These are phyloP conservation scores for Tetragonula carbonaria DNA, from an alignment of 2,888 invertebrate species.

Conservation along the genomic window DNA sequence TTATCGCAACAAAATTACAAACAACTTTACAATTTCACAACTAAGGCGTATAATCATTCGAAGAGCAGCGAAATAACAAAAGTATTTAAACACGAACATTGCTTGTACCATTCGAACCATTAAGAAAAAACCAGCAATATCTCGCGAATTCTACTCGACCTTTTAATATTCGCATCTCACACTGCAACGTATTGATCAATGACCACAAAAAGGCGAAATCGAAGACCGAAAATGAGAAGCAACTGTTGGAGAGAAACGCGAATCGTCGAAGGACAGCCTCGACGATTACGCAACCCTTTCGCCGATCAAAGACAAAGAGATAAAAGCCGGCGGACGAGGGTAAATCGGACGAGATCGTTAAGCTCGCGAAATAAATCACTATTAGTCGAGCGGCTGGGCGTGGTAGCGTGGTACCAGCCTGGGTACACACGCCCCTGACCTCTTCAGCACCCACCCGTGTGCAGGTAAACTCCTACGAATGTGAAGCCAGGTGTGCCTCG, in stretches of 20 bases:
- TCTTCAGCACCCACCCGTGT: slow-evolving; percentile 64
- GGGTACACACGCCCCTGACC: slow-evolving; percentile 57
- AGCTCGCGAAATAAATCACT: slow-evolving; percentile 45
- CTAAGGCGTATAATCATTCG: not conserved
- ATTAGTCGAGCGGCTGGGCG: slow-evolving; percentile 37
- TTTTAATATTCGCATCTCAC: not conserved
- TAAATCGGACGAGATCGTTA: slow-evolving; percentile 40
- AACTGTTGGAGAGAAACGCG: not conserved
- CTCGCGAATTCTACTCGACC: not conserved
- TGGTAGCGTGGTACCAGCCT: slow-evolving; percentile 51
- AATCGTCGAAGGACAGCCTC: not conserved
- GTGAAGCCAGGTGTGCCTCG: slow-evolving; percentile 71
- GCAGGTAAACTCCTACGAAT: slow-evolving; percentile 69
- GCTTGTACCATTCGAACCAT: too few species aligned
- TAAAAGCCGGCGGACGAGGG: not conserved
- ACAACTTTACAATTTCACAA: not conserved
- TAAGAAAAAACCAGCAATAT: not conserved
- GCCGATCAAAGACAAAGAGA: slow-evolving; percentile 14
- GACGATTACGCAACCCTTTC: slow-evolving; percentile 7
- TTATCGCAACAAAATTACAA: too few species aligned
- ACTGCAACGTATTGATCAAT: not conserved
- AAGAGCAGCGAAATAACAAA: too few species aligned
- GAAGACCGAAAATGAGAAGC: not conserved
- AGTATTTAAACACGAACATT: too few species aligned
- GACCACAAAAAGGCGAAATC: not conserved